Evolutionary conservation across 2,888 invertebrate species (phyloP), one percentile per base, ranked within the genome.

Genomic region (Tethea ocularis): DNA sequence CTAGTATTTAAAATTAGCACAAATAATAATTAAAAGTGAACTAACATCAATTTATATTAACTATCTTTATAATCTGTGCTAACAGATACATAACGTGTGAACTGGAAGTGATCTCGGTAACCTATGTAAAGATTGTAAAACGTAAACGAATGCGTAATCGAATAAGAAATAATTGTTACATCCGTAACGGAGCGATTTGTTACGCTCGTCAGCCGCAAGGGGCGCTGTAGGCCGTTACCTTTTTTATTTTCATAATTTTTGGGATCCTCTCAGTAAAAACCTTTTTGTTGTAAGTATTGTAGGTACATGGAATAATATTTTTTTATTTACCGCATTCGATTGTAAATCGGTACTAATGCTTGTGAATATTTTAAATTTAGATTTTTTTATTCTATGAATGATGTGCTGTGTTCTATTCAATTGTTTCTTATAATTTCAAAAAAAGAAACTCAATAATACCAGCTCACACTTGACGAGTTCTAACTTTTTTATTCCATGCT

Each of bases 121-220:
- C 59, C 60, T 55, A 38, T 52, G 24, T 13, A 58, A 60, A 57
- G 29, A 57, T 51, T 13, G 53, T 57, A 51, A 33, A 53, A 10
- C 29, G 26, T 53, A 53, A 57, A 59, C 52, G 55, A 58, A 61
- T 55, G 57, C 46, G 33, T 33, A 63, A 46, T 52, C 56, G 55
- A 61, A 63, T 55, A 68, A 66, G 65, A 66, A 66, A 71, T 72
- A 67, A 69, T 66, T 67, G 63, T 62, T 64, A 69, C 66, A 68
- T 20, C 71, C 80, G 72, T 74, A 69, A 61, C 78, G 60, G 67
- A 81, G 64, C 77, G 82, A 87, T 87, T 83, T 66, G 86, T 79
- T 82, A 77, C 82, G 78, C 77, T 67, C 71, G 64, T 69, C 71
- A 68, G 69, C 80, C 77, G 71, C 69, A 54, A 75, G 78, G 69